phyloP scores from a whole-genome alignment of 2,888 invertebrate genomes.

The Willowsia nigromaculata region DNA sequence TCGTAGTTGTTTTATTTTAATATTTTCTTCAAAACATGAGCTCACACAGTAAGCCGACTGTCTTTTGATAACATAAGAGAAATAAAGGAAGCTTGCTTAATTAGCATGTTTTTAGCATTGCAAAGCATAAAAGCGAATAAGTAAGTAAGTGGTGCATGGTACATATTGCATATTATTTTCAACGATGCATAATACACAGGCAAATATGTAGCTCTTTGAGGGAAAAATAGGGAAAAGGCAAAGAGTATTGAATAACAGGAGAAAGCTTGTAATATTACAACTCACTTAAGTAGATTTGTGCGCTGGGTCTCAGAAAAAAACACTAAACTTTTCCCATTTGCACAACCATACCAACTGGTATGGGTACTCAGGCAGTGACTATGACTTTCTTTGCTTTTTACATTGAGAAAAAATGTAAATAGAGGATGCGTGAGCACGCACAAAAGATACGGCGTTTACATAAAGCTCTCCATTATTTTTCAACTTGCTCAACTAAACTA shows the following conservation, averaged over 20 bases:
- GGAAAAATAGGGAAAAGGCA: neutral
- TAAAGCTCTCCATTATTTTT: slow-evolving; percentile 20
- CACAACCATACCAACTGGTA: neutral
- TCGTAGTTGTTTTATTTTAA: neutral
- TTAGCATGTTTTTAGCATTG: neutral
- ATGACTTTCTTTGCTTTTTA: slow-evolving; percentile 8
- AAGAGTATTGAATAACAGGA: neutral
- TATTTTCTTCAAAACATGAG: neutral
- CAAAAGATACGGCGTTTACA: neutral
- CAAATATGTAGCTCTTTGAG: neutral
- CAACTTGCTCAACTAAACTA: neutral
- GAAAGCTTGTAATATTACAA: slow-evolving; percentile 8
- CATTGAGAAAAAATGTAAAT: slow-evolving; percentile 21
- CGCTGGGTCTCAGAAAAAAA: neutral
- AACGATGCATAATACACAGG: neutral
- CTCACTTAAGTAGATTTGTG: neutral
- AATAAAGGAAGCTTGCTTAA: neutral
- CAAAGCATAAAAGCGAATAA: neutral
- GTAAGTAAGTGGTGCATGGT: neutral
- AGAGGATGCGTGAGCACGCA: slow-evolving; percentile 51
- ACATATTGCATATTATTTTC: neutral
- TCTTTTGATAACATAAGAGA: neutral
- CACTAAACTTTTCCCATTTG: neutral
- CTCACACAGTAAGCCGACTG: neutral
- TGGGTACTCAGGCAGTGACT: neutral